Percentiles rank a stretch among this genome's conserved stretches.
Conservation (phyloP, 2,888 invertebrate species). For the Scaptomyza reducta region DNA sequence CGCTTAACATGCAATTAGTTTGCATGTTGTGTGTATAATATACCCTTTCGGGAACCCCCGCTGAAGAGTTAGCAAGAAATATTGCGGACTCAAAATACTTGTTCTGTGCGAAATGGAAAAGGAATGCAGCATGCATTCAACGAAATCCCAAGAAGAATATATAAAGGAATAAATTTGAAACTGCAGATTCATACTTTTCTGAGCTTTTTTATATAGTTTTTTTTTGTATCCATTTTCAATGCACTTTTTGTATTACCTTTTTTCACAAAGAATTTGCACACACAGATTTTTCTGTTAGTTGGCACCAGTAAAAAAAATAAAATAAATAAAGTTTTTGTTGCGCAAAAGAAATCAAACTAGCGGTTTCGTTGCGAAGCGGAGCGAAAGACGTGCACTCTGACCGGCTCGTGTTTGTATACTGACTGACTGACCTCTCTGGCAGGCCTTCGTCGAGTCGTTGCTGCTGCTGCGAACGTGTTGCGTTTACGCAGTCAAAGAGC, state of each 20-base stretch:
- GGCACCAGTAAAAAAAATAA: slow-evolving; percentile 30
- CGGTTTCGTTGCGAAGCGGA: background rate
- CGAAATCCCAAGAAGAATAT: background rate
- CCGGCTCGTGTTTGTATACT: slow-evolving; percentile 30
- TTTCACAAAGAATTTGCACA: slow-evolving; percentile 19
- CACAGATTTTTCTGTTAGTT: slow-evolving; percentile 4
- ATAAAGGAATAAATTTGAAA: background rate
- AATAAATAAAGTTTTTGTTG: slow-evolving; percentile 6
- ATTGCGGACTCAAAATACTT: too few relatives aligned
- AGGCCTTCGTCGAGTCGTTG: background rate
- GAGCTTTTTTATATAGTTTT: background rate
- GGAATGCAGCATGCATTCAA: slow-evolving; percentile 6
- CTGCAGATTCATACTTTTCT: too few relatives aligned
- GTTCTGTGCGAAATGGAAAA: too few relatives aligned
- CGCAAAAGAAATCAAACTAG: background rate
- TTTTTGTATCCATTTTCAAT: slow-evolving; percentile 9
- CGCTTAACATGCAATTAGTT: slow-evolving; percentile 58
- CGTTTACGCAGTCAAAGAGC: slow-evolving; percentile 6
- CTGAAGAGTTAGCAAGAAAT: too few relatives aligned
- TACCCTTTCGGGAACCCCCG: slow-evolving; percentile 14
- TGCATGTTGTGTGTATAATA: slow-evolving; percentile 14
- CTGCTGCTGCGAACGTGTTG: slow-evolving; percentile 49
- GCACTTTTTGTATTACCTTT: slow-evolving; percentile 30
- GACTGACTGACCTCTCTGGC: slow-evolving; percentile 23
- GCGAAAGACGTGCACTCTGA: slow-evolving; percentile 17